A percentile compares a stretch with the other conserved stretches of the same genome.
phyloP scores from a whole-genome alignment of 2,797 vertebrate genomes.

The Buceros bicornis region DNA sequence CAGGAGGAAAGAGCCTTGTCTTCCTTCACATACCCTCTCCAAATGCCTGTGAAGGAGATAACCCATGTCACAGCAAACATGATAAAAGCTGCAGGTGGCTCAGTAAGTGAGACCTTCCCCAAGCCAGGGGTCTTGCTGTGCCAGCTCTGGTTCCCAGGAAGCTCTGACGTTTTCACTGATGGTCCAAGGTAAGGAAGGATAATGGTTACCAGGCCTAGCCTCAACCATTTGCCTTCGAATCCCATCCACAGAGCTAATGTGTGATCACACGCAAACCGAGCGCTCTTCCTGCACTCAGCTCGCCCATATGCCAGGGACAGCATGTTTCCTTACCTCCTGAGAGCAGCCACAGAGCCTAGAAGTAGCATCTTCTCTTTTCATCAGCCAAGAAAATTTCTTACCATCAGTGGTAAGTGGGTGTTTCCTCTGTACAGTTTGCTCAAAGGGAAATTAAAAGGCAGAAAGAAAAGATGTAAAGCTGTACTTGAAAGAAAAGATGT shows the following conservation, averaged over 20 bases:
- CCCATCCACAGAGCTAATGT: neutral
- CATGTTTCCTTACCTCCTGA: neutral
- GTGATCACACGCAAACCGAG: neutral
- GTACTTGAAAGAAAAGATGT: slow-evolving; percentile 16
- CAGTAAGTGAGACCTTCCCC: neutral
- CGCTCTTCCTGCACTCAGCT: neutral
- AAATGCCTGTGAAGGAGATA: neutral
- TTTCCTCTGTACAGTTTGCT: neutral
- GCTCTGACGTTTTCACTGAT: slow-evolving; percentile 29
- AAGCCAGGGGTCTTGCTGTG: neutral
- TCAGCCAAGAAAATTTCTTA: slow-evolving; percentile 60
- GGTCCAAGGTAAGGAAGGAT: neutral
- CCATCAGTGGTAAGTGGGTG: slow-evolving; percentile 34
- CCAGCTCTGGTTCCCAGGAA: neutral
- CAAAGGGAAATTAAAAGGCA: slow-evolving; percentile 23
- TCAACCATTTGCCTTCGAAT: neutral
- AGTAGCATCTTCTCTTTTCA: slow-evolving; percentile 31
- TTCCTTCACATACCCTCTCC: neutral
- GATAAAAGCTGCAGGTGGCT: neutral
- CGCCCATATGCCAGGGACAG: slow-evolving; percentile 49
- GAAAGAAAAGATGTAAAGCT: slow-evolving; percentile 42
- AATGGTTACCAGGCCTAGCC: neutral
- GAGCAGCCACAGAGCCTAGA: slow-evolving; percentile 1
- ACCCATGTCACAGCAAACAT: neutral
- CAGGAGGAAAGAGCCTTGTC: neutral